phyloP scores from a whole-genome alignment of 1,140 invertebrate genomes.

The Ceratina australensis region DNA sequence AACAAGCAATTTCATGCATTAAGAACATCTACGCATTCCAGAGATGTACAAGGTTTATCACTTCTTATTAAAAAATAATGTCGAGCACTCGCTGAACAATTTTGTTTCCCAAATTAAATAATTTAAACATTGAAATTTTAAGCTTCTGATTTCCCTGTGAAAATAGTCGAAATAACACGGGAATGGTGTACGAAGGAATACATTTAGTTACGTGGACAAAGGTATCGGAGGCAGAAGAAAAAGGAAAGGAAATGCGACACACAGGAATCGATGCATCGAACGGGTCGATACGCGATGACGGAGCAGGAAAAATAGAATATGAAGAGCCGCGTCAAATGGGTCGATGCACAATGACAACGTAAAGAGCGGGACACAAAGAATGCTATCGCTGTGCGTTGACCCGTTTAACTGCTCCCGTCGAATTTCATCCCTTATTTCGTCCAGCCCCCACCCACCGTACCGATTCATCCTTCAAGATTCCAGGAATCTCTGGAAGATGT shows the following conservation, averaged over 20 bases:
- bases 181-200: background rate
- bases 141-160: background rate
- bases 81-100: too few relatives aligned
- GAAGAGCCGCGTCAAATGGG: conserved; percentile 8
- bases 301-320: conserved; percentile 13
- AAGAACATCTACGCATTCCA: too few relatives aligned
- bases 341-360: conserved; percentile 13
- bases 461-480: background rate
- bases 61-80: too few relatives aligned
- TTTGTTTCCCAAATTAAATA: too few relatives aligned
- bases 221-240: background rate
- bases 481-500: too few relatives aligned
- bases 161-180: background rate
- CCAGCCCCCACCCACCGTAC: background rate
- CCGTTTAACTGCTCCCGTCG: conserved; percentile 22
- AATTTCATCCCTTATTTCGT: conserved; percentile 13
- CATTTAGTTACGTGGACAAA: background rate
- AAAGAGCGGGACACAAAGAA: conserved; percentile 11
- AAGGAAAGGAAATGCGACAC: background rate
- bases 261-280: background rate
- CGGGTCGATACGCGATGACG: background rate
- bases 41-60: too few relatives aligned
- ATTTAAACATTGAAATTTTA: background rate
- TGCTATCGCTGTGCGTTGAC: conserved; percentile 14
- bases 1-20: too few relatives aligned